These are phyloP conservation scores for Dipodomys spectabilis DNA, from an alignment of 2,113 vertebrate genomes.

Conservation along the genomic window DNA sequence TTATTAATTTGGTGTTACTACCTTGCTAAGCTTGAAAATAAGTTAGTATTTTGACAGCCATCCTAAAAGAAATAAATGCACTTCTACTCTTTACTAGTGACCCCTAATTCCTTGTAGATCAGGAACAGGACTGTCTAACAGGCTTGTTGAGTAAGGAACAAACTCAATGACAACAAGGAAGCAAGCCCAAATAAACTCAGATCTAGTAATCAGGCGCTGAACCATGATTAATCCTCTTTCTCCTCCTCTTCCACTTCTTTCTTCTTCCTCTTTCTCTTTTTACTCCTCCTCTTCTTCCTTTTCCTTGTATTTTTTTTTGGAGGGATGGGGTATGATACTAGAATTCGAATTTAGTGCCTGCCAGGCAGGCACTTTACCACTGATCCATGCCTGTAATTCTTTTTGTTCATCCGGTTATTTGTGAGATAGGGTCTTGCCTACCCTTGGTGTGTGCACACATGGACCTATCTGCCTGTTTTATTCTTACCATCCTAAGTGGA, in stretches of 20 bases:
- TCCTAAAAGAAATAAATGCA: background rate
- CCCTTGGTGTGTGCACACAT: too few relatives aligned
- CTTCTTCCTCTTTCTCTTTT: too few relatives aligned
- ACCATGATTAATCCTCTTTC: too few relatives aligned
- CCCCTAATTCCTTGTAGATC: background rate
- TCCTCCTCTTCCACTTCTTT: too few relatives aligned
- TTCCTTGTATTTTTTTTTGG: too few relatives aligned
- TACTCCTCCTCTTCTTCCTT: too few relatives aligned
- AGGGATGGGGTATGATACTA: background rate
- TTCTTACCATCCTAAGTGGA: too few relatives aligned
- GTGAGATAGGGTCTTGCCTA: too few relatives aligned
- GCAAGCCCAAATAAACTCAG: too few relatives aligned
- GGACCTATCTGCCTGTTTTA: too few relatives aligned
- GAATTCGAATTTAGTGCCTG: background rate
- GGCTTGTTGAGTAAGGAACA: background rate
- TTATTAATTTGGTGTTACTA: slow-evolving; percentile 7
- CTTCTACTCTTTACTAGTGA: background rate
- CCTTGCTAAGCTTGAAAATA: slow-evolving; percentile 39
- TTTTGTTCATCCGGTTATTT: too few relatives aligned
- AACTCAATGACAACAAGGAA: background rate
- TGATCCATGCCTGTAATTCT: background rate
- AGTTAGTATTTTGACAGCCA: background rate
- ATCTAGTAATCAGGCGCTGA: too few relatives aligned
- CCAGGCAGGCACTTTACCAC: background rate
- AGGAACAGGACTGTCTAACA: background rate